Base-by-base conservation (phyloP, 1,140 invertebrate genomes). In the Bombus polaris region DNA sequence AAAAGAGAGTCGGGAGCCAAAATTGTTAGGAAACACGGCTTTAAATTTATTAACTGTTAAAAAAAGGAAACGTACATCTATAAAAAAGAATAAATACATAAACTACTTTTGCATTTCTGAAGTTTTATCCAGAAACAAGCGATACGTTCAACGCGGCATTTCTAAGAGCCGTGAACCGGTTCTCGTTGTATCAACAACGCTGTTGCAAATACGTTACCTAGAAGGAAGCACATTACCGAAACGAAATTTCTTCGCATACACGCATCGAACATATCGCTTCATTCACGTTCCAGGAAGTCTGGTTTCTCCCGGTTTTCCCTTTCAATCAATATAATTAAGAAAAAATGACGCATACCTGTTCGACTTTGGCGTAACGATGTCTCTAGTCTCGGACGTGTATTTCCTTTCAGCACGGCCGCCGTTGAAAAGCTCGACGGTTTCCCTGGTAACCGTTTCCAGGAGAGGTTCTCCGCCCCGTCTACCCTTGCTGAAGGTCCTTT, bases 351-450 rank as follows among this genome's bases (percentile, higher is more conserved):
- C 76, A 90, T 90, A 95, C 94, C 94, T 95, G 91, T 91, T 94
- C 2, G 94, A 95, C 84, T 95, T 95, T 42, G 94, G 94, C 53
- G 95, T 95, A 70, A 95, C 93, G 74, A 95, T 93, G 87, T 96
- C 96, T 84, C 96, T 95, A 42, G 96, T 96, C 91, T 96, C 96
- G 12, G 96, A 96, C 0, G 96, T 96, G 72, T 96, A 95, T 91
- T 96, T 96, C 85, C 96, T 95, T 90, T 96, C 96, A 28, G 96
- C 95, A 77, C 95, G 92, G 53, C 96, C 96, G 4, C 96, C 96
- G 74, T 95, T 94, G 87, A 96, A 96, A 12, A 96, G 95, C 93
- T 96, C 96, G 47, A 96, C 96, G 53, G 96, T 96, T 92, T 96
- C 96, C 73, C 96, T 94, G 32, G 96, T 96, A 62, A 96, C 95